Evolutionary conservation across 2,888 invertebrate species (phyloP).

Genomic region (Sesia bembeciformis): DNA sequence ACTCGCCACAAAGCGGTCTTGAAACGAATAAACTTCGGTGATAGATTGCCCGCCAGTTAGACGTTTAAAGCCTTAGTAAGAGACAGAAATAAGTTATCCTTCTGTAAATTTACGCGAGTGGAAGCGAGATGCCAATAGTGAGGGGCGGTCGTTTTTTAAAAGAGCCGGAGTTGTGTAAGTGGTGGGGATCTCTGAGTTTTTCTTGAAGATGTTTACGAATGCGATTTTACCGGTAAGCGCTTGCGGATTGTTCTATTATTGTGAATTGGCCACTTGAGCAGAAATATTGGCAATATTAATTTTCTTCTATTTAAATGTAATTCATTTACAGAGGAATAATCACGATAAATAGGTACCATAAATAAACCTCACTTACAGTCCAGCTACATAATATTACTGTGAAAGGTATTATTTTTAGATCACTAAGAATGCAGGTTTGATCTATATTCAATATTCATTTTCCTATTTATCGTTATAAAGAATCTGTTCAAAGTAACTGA

Average conservation of each 20-base stretch:
- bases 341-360: too few relatives aligned
- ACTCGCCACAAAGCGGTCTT: slow-evolving; percentile 66
- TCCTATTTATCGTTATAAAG: too few relatives aligned
- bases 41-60: slow-evolving; percentile 67
- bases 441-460: too few relatives aligned
- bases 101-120: slow-evolving; percentile 5
- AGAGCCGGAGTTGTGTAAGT: slow-evolving; percentile 66
- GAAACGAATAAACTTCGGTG: slow-evolving; percentile 71
- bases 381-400: too few relatives aligned
- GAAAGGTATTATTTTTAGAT: too few relatives aligned
- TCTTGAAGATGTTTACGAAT: slow-evolving; percentile 73
- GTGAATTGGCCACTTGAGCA: slow-evolving; percentile 28
- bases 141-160: slow-evolving; percentile 61
- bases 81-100: slow-evolving; percentile 26
- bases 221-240: slow-evolving; percentile 63
- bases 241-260: slow-evolving; percentile 27
- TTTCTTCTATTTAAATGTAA: neutral
- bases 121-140: slow-evolving; percentile 34
- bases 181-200: slow-evolving; percentile 72
- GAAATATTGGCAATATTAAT: neutral
- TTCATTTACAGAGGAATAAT: too few relatives aligned
- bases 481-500: too few relatives aligned
- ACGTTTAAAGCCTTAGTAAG: slow-evolving; percentile 58
- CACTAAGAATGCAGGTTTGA: too few relatives aligned
- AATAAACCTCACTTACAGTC: too few relatives aligned